Percentiles rank a stretch among this genome's conserved stretches.
phyloP scores from a whole-genome alignment of 2,797 vertebrate genomes.

The Acomys russatus region DNA sequence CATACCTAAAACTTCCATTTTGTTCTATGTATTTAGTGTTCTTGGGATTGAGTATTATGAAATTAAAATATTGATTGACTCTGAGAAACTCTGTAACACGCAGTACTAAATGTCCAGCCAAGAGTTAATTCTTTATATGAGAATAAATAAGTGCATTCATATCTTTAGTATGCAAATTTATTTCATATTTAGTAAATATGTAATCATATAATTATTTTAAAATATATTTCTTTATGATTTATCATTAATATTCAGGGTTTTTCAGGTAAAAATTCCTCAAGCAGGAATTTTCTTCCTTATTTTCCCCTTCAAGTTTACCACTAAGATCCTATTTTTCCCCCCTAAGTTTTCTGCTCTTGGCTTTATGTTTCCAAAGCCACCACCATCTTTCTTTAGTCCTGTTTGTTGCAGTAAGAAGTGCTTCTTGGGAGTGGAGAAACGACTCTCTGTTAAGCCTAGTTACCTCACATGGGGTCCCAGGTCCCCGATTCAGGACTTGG shows the following conservation, averaged over 20 bases:
- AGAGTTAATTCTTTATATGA: neutral
- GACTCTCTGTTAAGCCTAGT: neutral
- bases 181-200: neutral
- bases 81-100: neutral
- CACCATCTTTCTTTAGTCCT: neutral
- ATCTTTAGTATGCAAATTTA: neutral
- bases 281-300: neutral
- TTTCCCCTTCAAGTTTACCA: slow-evolving; percentile 33
- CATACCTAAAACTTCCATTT: neutral
- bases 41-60: neutral
- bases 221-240: neutral
- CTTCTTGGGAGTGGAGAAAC: neutral
- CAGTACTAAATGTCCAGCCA: neutral
- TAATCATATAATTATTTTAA: neutral
- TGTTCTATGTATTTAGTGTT: neutral
- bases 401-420: neutral
- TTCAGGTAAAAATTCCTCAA: neutral
- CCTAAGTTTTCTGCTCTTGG: neutral
- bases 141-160: neutral
- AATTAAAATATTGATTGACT: neutral
- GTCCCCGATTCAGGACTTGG: neutral
- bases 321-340: slow-evolving; percentile 33
- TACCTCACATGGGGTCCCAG: slow-evolving; percentile 27
- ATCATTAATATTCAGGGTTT: neutral
- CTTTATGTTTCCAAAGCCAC: neutral